phyloP scores from a whole-genome alignment of 2,797 vertebrate species.

The Lutjanus campechanus region DNA sequence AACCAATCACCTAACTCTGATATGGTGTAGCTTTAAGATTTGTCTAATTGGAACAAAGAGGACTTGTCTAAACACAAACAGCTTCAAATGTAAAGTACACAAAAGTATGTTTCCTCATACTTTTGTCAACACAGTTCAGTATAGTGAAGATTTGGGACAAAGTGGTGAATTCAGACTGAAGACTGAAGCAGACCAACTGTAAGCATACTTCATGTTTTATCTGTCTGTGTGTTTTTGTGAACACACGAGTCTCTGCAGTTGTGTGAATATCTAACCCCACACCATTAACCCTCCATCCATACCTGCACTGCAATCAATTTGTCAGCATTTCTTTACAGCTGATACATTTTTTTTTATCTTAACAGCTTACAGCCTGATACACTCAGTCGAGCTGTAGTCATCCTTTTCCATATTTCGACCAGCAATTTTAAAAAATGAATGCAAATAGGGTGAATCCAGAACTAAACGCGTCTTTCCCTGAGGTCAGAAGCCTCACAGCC shows the following conservation, averaged over 20 bases:
- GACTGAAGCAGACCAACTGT: background rate
- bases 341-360: slow-evolving; percentile 69
- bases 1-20: too few relatives aligned
- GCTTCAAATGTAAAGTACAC: background rate
- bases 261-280: background rate
- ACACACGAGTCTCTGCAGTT: slow-evolving; percentile 13
- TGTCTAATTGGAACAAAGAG: background rate
- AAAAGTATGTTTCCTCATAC: too few relatives aligned
- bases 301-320: slow-evolving; percentile 15
- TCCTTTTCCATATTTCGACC: background rate
- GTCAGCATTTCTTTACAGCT: slow-evolving; percentile 71
- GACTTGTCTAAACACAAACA: background rate
- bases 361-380: slow-evolving; percentile 69
- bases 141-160: background rate
- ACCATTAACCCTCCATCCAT: too few relatives aligned
- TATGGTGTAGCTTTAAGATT: background rate
- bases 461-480: slow-evolving; percentile 58
- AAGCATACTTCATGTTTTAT: too few relatives aligned
- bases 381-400: slow-evolving; percentile 33
- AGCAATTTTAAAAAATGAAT: slow-evolving; percentile 62
- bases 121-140: background rate
- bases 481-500: slow-evolving; percentile 53
- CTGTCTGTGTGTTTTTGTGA: too few relatives aligned
- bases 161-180: background rate
- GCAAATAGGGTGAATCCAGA: slow-evolving; percentile 48